A percentile compares a stretch with the other conserved stretches of the same genome.
These are phyloP conservation scores for Salvator merianae DNA, from an alignment of 2,113 vertebrate species.

Conservation along the genomic window DNA sequence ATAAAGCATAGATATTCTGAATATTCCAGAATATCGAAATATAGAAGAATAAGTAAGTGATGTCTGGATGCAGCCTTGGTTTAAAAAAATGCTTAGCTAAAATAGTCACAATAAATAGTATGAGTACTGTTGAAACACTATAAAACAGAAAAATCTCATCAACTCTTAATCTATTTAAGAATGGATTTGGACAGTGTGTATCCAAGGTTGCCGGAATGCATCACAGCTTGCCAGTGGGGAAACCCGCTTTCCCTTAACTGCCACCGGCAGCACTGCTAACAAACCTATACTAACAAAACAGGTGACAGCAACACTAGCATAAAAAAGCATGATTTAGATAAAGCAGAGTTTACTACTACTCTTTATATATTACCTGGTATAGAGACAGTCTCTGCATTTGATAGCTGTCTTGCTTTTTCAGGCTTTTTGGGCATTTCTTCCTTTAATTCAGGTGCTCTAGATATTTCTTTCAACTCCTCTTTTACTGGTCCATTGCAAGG, in stretches of 20 bases:
- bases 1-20: too few relatives aligned
- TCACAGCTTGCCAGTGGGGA: too few relatives aligned
- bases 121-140: not conserved
- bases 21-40: too few relatives aligned
- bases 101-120: not conserved
- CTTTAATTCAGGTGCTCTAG: constrained; percentile 64
- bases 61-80: too few relatives aligned
- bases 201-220: too few relatives aligned
- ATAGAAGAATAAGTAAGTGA: too few relatives aligned
- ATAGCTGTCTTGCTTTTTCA: constrained; percentile 65
- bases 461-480: constrained; percentile 61
- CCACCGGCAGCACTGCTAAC: too few relatives aligned
- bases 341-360: not conserved
- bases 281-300: too few relatives aligned
- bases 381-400: constrained; percentile 65
- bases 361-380: constrained; percentile 71
- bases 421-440: constrained; percentile 67
- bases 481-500: constrained; percentile 69
- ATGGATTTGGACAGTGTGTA: too few relatives aligned
- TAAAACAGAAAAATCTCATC: not conserved
- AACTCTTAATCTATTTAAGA: not conserved
- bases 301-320: too few relatives aligned
- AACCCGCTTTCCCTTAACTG: too few relatives aligned
- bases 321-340: too few relatives aligned
- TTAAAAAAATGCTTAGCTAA: not conserved